Evolutionary conservation across 2,113 vertebrate genomes (phyloP).

Genomic region (Cynocephalus volans): DNA sequence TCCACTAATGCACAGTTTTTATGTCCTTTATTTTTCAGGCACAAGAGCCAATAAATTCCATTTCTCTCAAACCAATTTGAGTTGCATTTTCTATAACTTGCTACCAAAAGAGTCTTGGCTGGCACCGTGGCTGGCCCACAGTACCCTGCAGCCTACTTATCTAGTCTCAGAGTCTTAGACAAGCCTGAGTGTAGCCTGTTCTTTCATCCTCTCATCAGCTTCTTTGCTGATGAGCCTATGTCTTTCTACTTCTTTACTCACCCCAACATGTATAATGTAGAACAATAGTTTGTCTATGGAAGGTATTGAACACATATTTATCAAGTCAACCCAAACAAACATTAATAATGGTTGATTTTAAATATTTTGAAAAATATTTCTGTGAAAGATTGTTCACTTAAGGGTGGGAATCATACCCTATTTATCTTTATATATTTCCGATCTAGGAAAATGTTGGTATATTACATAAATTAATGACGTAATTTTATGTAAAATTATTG

Average conservation of each 20-base stretch:
- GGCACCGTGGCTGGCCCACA: not conserved
- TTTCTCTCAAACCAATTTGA: constrained; percentile 20
- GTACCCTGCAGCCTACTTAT: not conserved
- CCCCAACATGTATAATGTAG: not conserved
- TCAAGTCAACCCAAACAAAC: not conserved
- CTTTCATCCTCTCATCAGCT: not conserved
- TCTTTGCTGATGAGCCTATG: not conserved
- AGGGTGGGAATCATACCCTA: not conserved
- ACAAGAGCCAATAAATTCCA: not conserved
- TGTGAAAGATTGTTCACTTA: not conserved
- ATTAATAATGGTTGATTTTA: not conserved
- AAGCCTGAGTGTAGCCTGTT: not conserved
- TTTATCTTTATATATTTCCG: not conserved
- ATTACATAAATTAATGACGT: not conserved
- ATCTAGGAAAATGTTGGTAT: not conserved
- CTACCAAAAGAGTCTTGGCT: not conserved
- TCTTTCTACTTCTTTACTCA: not conserved
- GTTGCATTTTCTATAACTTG: constrained; percentile 17
- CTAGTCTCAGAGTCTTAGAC: not conserved
- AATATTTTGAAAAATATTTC: not conserved
- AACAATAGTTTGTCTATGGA: not conserved
- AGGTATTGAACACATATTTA: not conserved
- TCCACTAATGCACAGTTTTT: not conserved
- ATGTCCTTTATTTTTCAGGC: not conserved
- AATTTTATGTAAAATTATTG: not conserved